Base-by-base conservation (phyloP, 1,140 invertebrate species). In the Temnothorax longispinosus region DNA sequence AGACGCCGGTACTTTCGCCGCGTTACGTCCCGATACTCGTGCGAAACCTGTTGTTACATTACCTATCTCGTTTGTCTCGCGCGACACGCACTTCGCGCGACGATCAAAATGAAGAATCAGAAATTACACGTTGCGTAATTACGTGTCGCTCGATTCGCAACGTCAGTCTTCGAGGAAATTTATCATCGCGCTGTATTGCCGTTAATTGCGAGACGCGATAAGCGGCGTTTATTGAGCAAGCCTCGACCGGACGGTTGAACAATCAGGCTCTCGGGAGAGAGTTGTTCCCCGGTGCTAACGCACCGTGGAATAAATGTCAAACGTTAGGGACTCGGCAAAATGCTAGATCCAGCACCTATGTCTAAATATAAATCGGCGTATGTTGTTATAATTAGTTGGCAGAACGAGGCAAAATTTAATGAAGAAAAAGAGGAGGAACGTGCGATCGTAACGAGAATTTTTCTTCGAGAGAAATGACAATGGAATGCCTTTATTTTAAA, bases 251-350 rank as follows among this genome's bases (percentile, higher is more conserved):
- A 71, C 47, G 50, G 32, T 72, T 47, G 52, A 74, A 82, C 52
- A 74, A 47, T 82, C 38, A 47, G 21, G 21, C 44, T 67, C 38
- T 67, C 38, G 50, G 21, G 21, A 72, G 35, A 82, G 13, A 82
- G 52, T 44, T 56, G 35, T 54, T 60, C n/a, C 38, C 56, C 11
- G 21, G 64, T 44, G n/a, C 6, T 27, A 21, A 47, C 7, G 50
- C 18, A 58, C 10, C 35, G 32, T 67, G 27, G 21, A 44, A 81
- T 56, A 82, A 82, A 74, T 82, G 27, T 72, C 38, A 82, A 58
- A 60, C 18, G 47, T 80, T 67, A 18, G 38, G 35, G n/a, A 67
- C 13, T 41, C 5, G 38, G 18, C 47, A 32, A 35, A 62, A 32
- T 10, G 8, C 4, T 38, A 2, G n/a, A 44, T 47, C 10, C 18